These are phyloP conservation scores for Tenthredo mesomela DNA, from an alignment of 2,888 invertebrate species.

Conservation along the genomic window DNA sequence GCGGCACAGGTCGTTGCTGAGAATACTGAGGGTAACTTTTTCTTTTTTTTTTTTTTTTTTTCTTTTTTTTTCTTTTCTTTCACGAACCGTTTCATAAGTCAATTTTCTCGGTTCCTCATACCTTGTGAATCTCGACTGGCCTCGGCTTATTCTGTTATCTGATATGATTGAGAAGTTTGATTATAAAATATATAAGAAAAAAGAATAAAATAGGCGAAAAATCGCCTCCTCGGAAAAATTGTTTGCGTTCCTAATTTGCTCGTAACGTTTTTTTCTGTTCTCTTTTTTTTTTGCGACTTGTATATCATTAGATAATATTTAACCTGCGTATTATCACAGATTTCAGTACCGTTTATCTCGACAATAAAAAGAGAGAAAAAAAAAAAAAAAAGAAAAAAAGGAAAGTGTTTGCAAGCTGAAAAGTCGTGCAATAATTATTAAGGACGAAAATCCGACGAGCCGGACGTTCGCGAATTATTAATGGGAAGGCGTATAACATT, in stretches of 20 bases:
- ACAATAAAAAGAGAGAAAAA: neutral
- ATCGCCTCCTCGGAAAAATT: neutral
- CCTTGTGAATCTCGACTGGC: neutral
- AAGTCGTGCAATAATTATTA: constrained; percentile 18
- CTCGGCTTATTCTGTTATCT: neutral
- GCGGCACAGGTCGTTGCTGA: neutral
- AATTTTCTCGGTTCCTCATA: neutral
- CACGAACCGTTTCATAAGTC: neutral
- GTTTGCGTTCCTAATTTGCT: neutral
- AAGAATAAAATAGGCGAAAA: neutral
- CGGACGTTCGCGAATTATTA: constrained; percentile 27
- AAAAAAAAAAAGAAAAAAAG: neutral
- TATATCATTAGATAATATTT: neutral
- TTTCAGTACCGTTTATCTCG: constrained; percentile 12
- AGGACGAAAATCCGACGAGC: neutral
- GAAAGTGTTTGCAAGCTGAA: constrained; percentile 12
- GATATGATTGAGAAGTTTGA: neutral
- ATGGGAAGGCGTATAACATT: neutral
- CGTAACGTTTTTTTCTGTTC: neutral
- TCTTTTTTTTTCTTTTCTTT: neutral
- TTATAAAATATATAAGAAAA: neutral
- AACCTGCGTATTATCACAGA: neutral
- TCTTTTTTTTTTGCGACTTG: neutral
- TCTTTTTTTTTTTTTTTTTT: neutral
- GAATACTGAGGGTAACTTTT: neutral